Evolutionary conservation across 2,888 invertebrate genomes (phyloP).

Genomic region (Hetaerina titia): DNA sequence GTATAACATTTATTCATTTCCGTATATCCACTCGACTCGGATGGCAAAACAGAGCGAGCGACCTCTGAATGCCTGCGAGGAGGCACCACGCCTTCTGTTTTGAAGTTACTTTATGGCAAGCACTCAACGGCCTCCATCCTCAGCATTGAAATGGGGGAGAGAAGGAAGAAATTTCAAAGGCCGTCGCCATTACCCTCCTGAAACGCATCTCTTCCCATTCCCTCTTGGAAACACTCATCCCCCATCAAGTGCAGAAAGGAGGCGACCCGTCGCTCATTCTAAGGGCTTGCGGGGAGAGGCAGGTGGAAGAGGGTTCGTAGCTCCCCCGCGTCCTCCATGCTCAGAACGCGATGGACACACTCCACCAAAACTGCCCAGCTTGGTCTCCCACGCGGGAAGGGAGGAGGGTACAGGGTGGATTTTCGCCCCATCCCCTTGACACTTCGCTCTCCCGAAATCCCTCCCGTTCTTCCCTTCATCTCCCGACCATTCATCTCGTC

Average conservation of each 20-base stretch:
- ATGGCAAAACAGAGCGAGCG: background rate
- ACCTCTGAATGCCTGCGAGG: background rate
- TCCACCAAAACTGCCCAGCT: background rate
- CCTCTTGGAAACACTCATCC: background rate
- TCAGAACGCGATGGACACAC: background rate
- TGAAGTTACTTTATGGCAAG: conserved; percentile 16
- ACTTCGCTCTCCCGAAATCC: background rate
- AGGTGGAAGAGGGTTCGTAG: background rate
- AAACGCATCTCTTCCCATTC: background rate
- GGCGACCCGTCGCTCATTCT: background rate
- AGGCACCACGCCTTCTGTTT: background rate
- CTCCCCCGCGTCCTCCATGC: background rate
- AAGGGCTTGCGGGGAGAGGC: background rate
- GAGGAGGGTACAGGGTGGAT: too few species aligned
- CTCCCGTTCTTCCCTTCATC: background rate
- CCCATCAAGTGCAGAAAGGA: background rate
- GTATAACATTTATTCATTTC: background rate
- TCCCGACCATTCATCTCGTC: background rate
- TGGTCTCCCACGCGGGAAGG: background rate
- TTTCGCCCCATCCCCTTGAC: background rate
- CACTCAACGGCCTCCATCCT: background rate
- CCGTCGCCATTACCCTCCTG: background rate
- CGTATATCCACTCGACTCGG: background rate
- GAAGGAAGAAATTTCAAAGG: background rate
- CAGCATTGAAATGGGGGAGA: background rate